A percentile compares a stretch with the other conserved stretches of the same genome.
These are phyloP conservation scores for Ladona fulva DNA, from an alignment of 1,140 invertebrate genomes.

Conservation along the genomic window DNA sequence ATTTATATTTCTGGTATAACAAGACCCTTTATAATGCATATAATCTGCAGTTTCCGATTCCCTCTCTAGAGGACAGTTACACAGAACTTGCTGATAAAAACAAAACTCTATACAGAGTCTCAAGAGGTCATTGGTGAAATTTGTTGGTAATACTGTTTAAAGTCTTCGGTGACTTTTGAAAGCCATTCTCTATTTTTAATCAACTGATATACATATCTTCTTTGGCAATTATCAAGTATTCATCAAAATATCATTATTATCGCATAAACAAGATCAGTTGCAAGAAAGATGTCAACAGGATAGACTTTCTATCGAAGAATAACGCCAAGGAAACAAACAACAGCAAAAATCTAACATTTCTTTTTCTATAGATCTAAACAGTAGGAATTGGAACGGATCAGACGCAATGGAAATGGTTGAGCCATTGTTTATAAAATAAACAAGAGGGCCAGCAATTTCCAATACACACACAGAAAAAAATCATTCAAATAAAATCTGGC, in stretches of 20 bases:
- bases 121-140: background rate
- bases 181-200: background rate
- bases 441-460: too few relatives aligned
- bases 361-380: too few relatives aligned
- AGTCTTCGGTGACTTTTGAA: background rate
- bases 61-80: background rate
- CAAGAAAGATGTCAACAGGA: background rate
- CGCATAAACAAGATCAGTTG: background rate
- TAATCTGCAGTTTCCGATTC: background rate
- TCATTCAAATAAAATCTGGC: too few relatives aligned
- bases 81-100: background rate
- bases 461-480: too few relatives aligned
- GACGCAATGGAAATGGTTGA: too few relatives aligned
- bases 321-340: too few relatives aligned
- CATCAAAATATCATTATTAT: background rate
- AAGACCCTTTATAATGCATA: background rate
- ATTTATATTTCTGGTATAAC: constrained; percentile 3
- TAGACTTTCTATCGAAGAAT: too few relatives aligned
- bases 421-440: too few relatives aligned
- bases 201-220: background rate
- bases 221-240: constrained; percentile 2
- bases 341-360: too few relatives aligned
- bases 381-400: too few relatives aligned
- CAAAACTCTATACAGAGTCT: background rate
- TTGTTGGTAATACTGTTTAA: constrained; percentile 2